Base-by-base conservation (phyloP, 2,797 vertebrate species). In the Sebastolobus alascanus region DNA sequence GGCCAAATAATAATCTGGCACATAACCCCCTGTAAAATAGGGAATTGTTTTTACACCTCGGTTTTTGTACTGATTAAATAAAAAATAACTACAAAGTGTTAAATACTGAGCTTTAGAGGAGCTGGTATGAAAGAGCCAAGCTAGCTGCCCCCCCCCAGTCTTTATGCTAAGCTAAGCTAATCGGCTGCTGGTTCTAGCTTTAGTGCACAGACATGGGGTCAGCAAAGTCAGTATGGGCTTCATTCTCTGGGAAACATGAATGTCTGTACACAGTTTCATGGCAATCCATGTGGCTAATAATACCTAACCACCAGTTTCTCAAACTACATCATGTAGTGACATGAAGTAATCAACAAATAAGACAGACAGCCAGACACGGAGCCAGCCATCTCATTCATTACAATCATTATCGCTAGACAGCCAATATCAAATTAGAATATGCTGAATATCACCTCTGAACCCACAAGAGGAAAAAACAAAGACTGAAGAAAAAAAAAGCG, bases 351-450 rank as follows among this genome's bases (percentile, higher is more conserved):
- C 73, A 77, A 46, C 70, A 73, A 58, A 75, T 35, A 58, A 77
- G 80, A 79, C 16, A 38, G 80, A 79, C 75, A 46, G 68, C 14
- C 64, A 64, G 69, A 88, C 77, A 78, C 12, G 1, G 56, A 84
- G 74, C 12, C 76, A 76, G 78, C 63, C 54, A 71, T 74, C 76
- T 84, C 83, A 89, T 86, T 90, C 73, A 89, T 86, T 78, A 84
- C 31, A 68, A 16, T 80, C 80, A 86, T 89, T 80, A 83, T 71
- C 27, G 31, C 54, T 4, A 87, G 77, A 81, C 82, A 82, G 80
- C 76, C 71, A 1, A 64, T 82, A 81, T 87, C 58, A 87, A 71
- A 90, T 85, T 89, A 78, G 60, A 89, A 88, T 89, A 83, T 87
- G 82, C 78, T 76, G 75, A 80, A 77, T 74, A 64, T 82, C 83